Conservation (phyloP, 2,113 vertebrate genomes). For the Nannobrachium achirus region DNA sequence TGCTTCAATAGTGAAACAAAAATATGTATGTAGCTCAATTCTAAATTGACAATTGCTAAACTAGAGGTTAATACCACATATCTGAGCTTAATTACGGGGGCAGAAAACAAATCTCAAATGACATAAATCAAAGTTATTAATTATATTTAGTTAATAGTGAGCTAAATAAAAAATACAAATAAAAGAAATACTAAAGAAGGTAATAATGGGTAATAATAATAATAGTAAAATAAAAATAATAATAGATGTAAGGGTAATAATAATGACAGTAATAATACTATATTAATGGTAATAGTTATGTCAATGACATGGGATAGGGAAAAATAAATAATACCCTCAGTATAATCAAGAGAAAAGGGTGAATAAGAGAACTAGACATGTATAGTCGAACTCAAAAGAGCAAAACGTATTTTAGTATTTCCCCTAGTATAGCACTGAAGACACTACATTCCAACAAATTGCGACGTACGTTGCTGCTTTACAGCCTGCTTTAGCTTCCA, state of each 20-base stretch:
- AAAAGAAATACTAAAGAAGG: too few species aligned
- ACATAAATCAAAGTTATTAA: not conserved
- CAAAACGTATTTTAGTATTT: too few species aligned
- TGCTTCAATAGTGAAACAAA: not conserved
- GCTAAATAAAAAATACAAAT: too few species aligned
- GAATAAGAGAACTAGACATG: too few species aligned
- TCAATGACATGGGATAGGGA: too few species aligned
- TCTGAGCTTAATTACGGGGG: not conserved
- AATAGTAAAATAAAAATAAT: not conserved
- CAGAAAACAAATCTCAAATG: not conserved
- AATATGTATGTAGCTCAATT: not conserved
- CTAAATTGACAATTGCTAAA: not conserved
- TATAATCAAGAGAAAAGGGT: too few species aligned
- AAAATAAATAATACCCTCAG: too few species aligned
- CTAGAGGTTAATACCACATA: not conserved
- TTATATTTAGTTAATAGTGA: not conserved
- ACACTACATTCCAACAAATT: not conserved
- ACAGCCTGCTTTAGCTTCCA: too few species aligned
- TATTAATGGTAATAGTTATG: too few species aligned
- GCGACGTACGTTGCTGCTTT: not conserved
- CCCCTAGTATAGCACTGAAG: not conserved
- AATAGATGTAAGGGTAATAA: not conserved
- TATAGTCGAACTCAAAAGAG: too few species aligned
- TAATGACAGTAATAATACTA: too few species aligned
- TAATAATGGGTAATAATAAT: too few species aligned